A percentile compares a stretch with the other conserved stretches of the same genome.
Conservation (phyloP, 2,888 invertebrate species). For the Leucoptera coffeella region DNA sequence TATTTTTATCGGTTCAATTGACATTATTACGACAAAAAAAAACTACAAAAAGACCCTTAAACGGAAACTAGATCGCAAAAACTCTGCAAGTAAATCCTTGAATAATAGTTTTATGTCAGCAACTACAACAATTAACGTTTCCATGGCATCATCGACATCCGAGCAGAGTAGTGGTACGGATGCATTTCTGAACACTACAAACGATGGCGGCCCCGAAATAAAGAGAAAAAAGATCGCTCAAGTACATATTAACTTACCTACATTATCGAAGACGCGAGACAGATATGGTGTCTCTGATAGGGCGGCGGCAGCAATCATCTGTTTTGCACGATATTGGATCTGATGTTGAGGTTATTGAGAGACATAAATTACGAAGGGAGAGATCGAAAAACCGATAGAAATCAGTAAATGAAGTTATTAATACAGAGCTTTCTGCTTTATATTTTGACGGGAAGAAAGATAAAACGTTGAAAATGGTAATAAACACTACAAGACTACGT, state of each 20-base stretch:
- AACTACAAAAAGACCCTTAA: slow-evolving; percentile 2
- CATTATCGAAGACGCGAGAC: slow-evolving; percentile 7
- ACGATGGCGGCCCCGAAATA: background rate
- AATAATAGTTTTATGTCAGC: background rate
- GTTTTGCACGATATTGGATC: slow-evolving; percentile 6
- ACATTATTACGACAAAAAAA: slow-evolving; percentile 5
- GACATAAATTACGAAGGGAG: slow-evolving; percentile 7
- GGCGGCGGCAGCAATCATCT: slow-evolving; percentile 7
- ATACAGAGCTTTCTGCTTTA: slow-evolving; percentile 6
- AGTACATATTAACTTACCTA: slow-evolving; percentile 3
- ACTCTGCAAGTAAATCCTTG: slow-evolving; percentile 1
- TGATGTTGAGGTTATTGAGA: slow-evolving; percentile 5
- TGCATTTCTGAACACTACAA: background rate
- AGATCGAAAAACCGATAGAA: slow-evolving; percentile 3
- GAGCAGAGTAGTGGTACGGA: background rate
- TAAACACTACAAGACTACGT: slow-evolving; percentile 3
- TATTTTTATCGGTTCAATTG: slow-evolving; percentile 6
- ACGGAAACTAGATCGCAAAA: slow-evolving; percentile 4
- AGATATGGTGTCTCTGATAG: slow-evolving; percentile 9
- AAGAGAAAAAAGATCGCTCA: background rate
- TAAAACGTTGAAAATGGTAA: slow-evolving; percentile 6
- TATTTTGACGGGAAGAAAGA: slow-evolving; percentile 9
- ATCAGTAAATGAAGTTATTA: background rate
- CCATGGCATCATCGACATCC: background rate
- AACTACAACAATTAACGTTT: background rate